These are phyloP conservation scores for Eulemur rubriventer DNA, from an alignment of 2,797 vertebrate genomes.

Conservation along the genomic window DNA sequence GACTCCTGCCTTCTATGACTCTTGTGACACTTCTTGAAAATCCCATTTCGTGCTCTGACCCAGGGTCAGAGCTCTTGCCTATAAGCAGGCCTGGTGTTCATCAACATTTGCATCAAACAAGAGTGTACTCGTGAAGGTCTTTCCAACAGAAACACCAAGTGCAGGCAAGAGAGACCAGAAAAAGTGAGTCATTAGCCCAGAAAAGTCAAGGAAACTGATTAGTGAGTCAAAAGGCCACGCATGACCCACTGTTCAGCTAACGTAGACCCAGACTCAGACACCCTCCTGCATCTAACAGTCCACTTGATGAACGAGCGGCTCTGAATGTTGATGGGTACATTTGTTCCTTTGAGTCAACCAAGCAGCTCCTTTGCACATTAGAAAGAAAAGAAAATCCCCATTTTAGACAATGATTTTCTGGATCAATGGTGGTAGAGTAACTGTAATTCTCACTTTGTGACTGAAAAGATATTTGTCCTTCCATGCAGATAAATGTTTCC, in stretches of 20 bases:
- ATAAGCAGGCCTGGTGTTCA: constrained; percentile 16
- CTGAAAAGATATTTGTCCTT: not conserved
- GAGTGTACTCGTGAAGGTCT: not conserved
- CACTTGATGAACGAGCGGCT: not conserved
- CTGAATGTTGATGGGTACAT: not conserved
- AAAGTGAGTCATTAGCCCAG: constrained; percentile 42
- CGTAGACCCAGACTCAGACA: not conserved
- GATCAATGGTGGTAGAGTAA: constrained; percentile 7
- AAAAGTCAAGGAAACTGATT: constrained; percentile 57
- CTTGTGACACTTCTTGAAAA: constrained; percentile 26
- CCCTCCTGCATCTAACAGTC: fast-evolving
- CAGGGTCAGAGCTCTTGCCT: constrained; percentile 6
- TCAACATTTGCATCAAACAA: constrained; percentile 39
- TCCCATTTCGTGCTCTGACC: constrained; percentile 42
- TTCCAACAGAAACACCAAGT: not conserved
- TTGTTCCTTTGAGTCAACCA: not conserved
- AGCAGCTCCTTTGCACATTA: not conserved
- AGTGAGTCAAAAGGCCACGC: constrained; percentile 44
- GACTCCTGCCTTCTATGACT: not conserved
- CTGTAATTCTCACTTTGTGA: constrained; percentile 22
- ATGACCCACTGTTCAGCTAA: not conserved
- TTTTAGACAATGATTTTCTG: constrained; percentile 6
- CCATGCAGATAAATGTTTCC: not conserved
- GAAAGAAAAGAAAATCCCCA: not conserved
- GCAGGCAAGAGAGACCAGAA: not conserved